Evolutionary conservation across 2,888 invertebrate species (phyloP).

Genomic region (Meghimatium bilineatum): DNA sequence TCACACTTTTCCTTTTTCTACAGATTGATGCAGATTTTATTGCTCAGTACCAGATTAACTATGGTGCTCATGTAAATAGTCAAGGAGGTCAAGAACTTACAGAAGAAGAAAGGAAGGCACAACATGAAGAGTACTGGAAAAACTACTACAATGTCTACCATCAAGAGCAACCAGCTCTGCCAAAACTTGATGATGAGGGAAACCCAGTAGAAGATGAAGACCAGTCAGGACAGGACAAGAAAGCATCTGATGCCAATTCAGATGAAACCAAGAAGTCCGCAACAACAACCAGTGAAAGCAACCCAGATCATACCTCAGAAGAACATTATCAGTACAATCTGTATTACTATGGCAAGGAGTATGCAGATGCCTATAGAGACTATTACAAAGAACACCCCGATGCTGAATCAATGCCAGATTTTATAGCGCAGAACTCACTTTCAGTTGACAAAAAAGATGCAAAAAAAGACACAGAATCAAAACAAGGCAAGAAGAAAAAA

Average conservation of each 20-base stretch:
- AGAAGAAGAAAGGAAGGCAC: slow-evolving; percentile 50
- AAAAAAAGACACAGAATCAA: slow-evolving; percentile 51
- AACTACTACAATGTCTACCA: slow-evolving; percentile 60
- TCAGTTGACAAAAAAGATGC: slow-evolving; percentile 9
- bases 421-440: slow-evolving; percentile 30
- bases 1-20: not conserved
- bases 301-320: slow-evolving; percentile 48
- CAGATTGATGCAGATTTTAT: slow-evolving; percentile 95
- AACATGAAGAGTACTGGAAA: slow-evolving; percentile 53
- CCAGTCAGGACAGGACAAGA: slow-evolving; percentile 33
- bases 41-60: slow-evolving; percentile 96
- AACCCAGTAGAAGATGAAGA: slow-evolving; percentile 39
- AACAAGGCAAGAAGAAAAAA: slow-evolving; percentile 52
- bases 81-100: slow-evolving; percentile 49
- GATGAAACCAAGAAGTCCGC: not conserved
- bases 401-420: slow-evolving; percentile 46
- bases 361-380: slow-evolving; percentile 52
- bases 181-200: slow-evolving; percentile 41
- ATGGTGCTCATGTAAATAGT: slow-evolving; percentile 78
- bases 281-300: not conserved
- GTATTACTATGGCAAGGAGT: slow-evolving; percentile 66
- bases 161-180: slow-evolving; percentile 51
- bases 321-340: slow-evolving; percentile 63
- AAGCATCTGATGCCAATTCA: not conserved
- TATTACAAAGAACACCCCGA: slow-evolving; percentile 45